These are phyloP conservation scores for Rhipidura dahli DNA, from an alignment of 2,113 vertebrate species.

Conservation along the genomic window DNA sequence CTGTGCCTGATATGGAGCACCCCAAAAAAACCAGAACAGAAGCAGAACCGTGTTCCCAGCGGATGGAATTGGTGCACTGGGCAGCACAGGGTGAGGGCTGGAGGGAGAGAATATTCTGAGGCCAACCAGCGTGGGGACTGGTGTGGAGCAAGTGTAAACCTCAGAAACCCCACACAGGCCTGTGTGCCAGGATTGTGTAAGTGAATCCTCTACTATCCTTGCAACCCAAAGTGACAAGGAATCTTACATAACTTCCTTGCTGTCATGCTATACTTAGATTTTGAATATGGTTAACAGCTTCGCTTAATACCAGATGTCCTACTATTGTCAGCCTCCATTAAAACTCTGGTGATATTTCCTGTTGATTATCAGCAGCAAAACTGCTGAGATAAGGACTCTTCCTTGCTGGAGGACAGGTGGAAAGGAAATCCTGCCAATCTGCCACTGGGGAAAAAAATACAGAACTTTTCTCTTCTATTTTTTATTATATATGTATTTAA, in stretches of 20 bases:
- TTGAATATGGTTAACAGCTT: slow-evolving; percentile 34
- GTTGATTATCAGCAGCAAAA: slow-evolving; percentile 28
- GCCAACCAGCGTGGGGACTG: accelerated
- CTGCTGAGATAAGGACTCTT: slow-evolving; percentile 22
- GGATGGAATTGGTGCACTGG: not conserved
- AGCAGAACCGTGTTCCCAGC: not conserved
- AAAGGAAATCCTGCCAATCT: slow-evolving; percentile 28
- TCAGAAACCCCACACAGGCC: not conserved
- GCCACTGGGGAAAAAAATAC: not conserved
- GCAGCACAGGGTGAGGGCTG: not conserved
- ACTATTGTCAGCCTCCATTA: slow-evolving; percentile 8
- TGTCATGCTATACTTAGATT: slow-evolving; percentile 38
- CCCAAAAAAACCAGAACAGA: not conserved
- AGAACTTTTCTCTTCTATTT: not conserved
- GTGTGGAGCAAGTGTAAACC: not conserved
- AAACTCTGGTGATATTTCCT: slow-evolving; percentile 9
- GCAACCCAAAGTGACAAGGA: not conserved
- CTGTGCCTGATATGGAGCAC: not conserved
- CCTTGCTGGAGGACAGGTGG: slow-evolving; percentile 22
- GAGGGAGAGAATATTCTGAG: not conserved
- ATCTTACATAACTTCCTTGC: slow-evolving; percentile 6
- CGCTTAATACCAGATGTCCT: slow-evolving; percentile 44
- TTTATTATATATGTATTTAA: not conserved
- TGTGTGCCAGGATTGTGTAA: not conserved
- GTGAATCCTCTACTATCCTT: not conserved